phyloP scores from a whole-genome alignment of 2,888 invertebrate genomes.

The Erebia ligea region DNA sequence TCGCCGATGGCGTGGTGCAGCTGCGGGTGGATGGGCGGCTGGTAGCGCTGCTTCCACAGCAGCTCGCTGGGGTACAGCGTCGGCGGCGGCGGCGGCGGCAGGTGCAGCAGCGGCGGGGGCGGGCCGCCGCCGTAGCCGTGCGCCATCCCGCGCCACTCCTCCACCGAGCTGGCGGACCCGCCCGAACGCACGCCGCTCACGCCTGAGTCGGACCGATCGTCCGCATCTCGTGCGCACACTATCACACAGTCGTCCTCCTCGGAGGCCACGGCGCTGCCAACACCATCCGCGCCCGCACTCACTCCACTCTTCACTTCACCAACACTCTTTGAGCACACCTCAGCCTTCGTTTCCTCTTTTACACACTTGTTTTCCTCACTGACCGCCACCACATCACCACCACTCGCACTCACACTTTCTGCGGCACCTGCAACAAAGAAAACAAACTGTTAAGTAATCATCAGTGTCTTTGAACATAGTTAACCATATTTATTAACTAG shows the following conservation, averaged over 20 bases:
- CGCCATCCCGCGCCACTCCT: constrained; percentile 90
- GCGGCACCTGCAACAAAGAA: constrained; percentile 71
- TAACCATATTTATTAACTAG: neutral
- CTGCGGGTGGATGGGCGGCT: constrained; percentile 80
- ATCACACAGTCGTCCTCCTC: constrained; percentile 86
- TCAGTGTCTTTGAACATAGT: neutral
- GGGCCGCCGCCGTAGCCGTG: constrained; percentile 88
- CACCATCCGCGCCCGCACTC: constrained; percentile 78
- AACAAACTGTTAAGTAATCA: constrained; percentile 11
- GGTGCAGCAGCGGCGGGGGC: constrained; percentile 77
- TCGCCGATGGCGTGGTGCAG: constrained; percentile 79
- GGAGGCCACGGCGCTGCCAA: constrained; percentile 81
- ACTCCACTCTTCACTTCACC: constrained; percentile 79
- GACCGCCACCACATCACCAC: constrained; percentile 70
- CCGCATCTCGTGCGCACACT: constrained; percentile 84
- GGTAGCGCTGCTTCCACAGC: constrained; percentile 85
- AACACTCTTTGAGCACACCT: constrained; percentile 65
- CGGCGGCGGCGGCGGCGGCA: constrained; percentile 78
- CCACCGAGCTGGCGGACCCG: constrained; percentile 89
- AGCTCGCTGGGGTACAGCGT: constrained; percentile 81
- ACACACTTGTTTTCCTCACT: constrained; percentile 77
- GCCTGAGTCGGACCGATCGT: constrained; percentile 86
- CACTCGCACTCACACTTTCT: constrained; percentile 74
- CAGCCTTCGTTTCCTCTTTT: constrained; percentile 68
- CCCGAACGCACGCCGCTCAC: constrained; percentile 90